These are phyloP conservation scores for Decapterus maruadsi DNA, from an alignment of 2,797 vertebrate species.

Conservation along the genomic window DNA sequence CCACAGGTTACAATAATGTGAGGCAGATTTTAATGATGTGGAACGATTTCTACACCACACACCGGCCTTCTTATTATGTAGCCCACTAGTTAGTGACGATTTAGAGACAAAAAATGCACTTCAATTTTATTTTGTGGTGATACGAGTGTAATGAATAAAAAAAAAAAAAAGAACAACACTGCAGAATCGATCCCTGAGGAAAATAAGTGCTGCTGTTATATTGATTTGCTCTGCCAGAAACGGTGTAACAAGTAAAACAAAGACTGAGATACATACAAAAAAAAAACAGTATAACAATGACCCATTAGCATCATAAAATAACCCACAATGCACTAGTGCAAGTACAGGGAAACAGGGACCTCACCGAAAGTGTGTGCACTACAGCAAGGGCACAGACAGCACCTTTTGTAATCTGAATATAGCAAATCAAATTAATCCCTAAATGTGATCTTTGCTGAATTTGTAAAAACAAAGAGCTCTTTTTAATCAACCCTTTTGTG, in stretches of 20 bases:
- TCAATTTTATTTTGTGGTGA: neutral
- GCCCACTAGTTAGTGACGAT: neutral
- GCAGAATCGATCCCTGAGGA: neutral
- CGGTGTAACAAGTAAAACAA: neutral
- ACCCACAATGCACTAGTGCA: neutral
- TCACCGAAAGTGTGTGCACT: neutral
- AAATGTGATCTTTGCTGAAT: neutral
- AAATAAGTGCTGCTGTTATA: conserved; percentile 2
- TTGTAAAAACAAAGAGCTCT: neutral
- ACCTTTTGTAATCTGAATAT: neutral
- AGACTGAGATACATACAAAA: neutral
- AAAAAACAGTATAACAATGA: neutral
- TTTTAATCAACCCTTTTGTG: neutral
- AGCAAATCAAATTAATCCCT: neutral
- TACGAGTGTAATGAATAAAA: neutral
- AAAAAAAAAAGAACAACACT: neutral
- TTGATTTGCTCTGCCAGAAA: conserved; percentile 19
- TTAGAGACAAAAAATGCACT: neutral
- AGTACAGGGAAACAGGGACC: conserved; percentile 6
- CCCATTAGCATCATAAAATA: conserved; percentile 12
- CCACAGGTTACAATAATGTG: conserved; percentile 14
- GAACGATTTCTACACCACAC: conserved; percentile 14
- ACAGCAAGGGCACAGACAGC: neutral
- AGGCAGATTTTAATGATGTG: neutral
- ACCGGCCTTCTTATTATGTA: conserved; percentile 7